Evolutionary conservation across 92 coral and sea anemone species (phyloP), one percentile per base, ranked within the genome.

Genomic region (Porites rus): DNA sequence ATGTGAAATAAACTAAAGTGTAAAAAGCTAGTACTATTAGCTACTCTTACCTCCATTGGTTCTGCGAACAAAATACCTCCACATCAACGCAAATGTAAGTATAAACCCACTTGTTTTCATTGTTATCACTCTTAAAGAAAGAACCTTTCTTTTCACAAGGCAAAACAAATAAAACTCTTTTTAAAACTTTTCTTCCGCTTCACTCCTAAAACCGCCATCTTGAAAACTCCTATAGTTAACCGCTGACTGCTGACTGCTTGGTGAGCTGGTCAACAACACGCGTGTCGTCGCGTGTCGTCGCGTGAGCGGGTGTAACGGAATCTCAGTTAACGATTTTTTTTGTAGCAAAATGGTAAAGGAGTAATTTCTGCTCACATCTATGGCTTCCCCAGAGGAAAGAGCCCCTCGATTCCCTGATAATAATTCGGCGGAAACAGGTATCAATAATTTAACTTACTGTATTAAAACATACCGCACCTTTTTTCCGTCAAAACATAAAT

Each of bases 151-250:
- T 1, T 1, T 66, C 10, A 64, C 8, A 46, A 7, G 61, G 83
- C 72, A 64, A 21, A 6, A 12, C 21, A 73, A 73, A 50, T 73
- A n/a, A 2, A 18, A 62, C 11, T 6, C 51, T 18, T 6, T 18
- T n/a, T n/a, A n/a, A 51, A 19, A 51, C 54, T 53, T 43, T 18
- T 7, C 21, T 5, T 16, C 18, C 25, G 11, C 7, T 43, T 50
- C 72, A 68, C 10, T 21, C 17, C 21, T 8, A 38, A 38, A 51
- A 17, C 90, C 93, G 93, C 93, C 93, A 90, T 90, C 78, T 89
- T 86, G 90, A 86, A 90, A 78, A 89, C 87, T 3, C 65, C 17
- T 18, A 88, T 83, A 46, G 11, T 74, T 8, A 12, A 8, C 19
- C 17, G 51, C 3, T 11, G 59, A 66, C 93, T 90, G 87, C 93